Evolutionary conservation across 2,888 invertebrate species (phyloP).

Genomic region (Malthinus flaveolus): DNA sequence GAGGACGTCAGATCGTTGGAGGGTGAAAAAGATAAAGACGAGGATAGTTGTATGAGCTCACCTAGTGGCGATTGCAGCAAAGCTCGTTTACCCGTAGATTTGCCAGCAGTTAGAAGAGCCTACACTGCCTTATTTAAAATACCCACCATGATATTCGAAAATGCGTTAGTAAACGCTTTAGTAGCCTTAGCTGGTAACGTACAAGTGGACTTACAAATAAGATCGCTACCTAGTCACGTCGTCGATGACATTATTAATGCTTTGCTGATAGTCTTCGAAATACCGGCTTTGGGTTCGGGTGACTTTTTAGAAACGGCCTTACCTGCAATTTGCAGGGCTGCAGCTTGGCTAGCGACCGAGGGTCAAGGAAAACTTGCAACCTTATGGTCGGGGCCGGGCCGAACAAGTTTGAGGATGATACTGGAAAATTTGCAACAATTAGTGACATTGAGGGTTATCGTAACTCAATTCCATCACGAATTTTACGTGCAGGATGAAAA

Average conservation of each 20-base stretch:
- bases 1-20: slow-evolving; percentile 74
- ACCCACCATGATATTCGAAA: slow-evolving; percentile 52
- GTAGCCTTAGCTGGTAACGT: slow-evolving; percentile 72
- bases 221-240: slow-evolving; percentile 40
- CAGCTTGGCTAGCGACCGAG: slow-evolving; percentile 70
- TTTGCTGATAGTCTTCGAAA: slow-evolving; percentile 53
- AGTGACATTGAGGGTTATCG: slow-evolving; percentile 82
- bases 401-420: slow-evolving; percentile 63
- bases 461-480: slow-evolving; percentile 71
- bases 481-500: slow-evolving; percentile 84
- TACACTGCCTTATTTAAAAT: slow-evolving; percentile 57
- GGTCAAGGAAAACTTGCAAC: slow-evolving; percentile 80
- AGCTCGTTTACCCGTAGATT: slow-evolving; percentile 63
- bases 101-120: slow-evolving; percentile 70
- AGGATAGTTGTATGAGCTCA: slow-evolving; percentile 67
- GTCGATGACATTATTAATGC: slow-evolving; percentile 64
- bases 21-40: slow-evolving; percentile 85
- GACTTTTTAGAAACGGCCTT: slow-evolving; percentile 84
- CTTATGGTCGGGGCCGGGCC: slow-evolving; percentile 70
- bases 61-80: slow-evolving; percentile 40
- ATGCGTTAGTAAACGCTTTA: slow-evolving; percentile 75
- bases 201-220: slow-evolving; percentile 66
- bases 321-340: slow-evolving; percentile 77
- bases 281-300: slow-evolving; percentile 62
- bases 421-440: slow-evolving; percentile 84